Evolutionary conservation across 2,888 invertebrate genomes (phyloP).

Genomic region (Podabrus alpinus): DNA sequence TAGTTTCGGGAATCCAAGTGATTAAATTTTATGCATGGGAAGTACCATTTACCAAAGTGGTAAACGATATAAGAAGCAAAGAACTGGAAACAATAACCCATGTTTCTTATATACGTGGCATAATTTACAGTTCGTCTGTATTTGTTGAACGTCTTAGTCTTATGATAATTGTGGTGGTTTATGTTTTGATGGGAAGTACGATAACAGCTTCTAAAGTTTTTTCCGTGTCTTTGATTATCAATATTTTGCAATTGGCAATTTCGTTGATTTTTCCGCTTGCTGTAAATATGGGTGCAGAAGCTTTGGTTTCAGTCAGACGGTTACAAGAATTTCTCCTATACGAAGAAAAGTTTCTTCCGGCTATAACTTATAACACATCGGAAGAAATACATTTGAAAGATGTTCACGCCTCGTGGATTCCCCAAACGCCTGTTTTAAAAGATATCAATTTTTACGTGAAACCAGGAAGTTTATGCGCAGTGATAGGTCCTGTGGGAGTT

Average conservation of each 20-base stretch:
- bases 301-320: slow-evolving; percentile 60
- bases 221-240: slow-evolving; percentile 57
- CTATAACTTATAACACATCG: slow-evolving; percentile 11
- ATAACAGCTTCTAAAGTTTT: slow-evolving; percentile 57
- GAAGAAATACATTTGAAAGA: slow-evolving; percentile 37
- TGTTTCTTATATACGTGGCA: slow-evolving; percentile 65
- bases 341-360: slow-evolving; percentile 59
- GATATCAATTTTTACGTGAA: slow-evolving; percentile 55
- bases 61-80: slow-evolving; percentile 22
- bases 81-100: slow-evolving; percentile 38
- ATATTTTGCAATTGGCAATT: slow-evolving; percentile 58
- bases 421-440: slow-evolving; percentile 40
- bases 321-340: slow-evolving; percentile 61
- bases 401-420: slow-evolving; percentile 45
- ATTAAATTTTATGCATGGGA: slow-evolving; percentile 80
- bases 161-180: slow-evolving; percentile 76
- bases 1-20: slow-evolving; percentile 69
- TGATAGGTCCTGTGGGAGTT: slow-evolving; percentile 87
- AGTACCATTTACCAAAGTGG: slow-evolving; percentile 61
- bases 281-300: slow-evolving; percentile 63
- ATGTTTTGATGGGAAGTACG: slow-evolving; percentile 68
- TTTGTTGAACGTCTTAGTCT: slow-evolving; percentile 82
- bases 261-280: slow-evolving; percentile 65
- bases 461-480: slow-evolving; percentile 65
- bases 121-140: slow-evolving; percentile 73